Conservation (phyloP, 1,140 invertebrate genomes). For the Potamilus streckersoni region DNA sequence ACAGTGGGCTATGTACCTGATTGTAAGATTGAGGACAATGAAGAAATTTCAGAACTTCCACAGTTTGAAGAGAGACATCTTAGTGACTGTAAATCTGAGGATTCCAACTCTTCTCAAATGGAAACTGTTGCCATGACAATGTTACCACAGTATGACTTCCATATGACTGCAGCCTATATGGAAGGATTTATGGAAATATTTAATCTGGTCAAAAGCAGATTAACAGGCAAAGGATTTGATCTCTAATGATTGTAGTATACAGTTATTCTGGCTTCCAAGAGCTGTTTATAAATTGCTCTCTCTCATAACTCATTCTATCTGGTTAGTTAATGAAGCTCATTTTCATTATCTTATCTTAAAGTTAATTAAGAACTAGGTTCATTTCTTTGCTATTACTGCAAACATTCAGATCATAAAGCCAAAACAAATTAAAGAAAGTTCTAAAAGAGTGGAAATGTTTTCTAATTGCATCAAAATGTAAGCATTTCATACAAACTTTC, state of each 20-base stretch:
- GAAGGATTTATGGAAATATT: slow-evolving; percentile 27
- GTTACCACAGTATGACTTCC: slow-evolving; percentile 28
- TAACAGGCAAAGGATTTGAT: slow-evolving; percentile 19
- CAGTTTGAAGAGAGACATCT: slow-evolving; percentile 13
- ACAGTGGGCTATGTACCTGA: neutral
- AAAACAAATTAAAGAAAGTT: too few relatives aligned
- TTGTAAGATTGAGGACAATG: slow-evolving; percentile 1
- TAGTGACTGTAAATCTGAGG: slow-evolving; percentile 18
- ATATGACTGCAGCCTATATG: slow-evolving; percentile 23
- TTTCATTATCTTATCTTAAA: too few relatives aligned
- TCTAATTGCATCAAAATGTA: too few relatives aligned
- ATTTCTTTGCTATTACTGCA: too few relatives aligned
- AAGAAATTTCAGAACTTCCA: slow-evolving; percentile 6
- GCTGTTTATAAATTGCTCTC: too few relatives aligned
- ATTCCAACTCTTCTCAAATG: slow-evolving; percentile 5
- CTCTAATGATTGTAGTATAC: neutral
- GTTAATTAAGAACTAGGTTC: too few relatives aligned
- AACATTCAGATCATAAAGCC: too few relatives aligned
- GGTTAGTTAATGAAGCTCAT: too few relatives aligned
- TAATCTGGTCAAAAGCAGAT: slow-evolving; percentile 26
- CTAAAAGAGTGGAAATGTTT: too few relatives aligned
- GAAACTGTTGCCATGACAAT: neutral
- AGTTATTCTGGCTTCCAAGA: too few relatives aligned
- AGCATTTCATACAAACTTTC: too few relatives aligned
- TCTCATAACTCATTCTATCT: too few relatives aligned